phyloP scores from a whole-genome alignment of 2,113 vertebrate species.

The Entosphenus tridentatus region DNA sequence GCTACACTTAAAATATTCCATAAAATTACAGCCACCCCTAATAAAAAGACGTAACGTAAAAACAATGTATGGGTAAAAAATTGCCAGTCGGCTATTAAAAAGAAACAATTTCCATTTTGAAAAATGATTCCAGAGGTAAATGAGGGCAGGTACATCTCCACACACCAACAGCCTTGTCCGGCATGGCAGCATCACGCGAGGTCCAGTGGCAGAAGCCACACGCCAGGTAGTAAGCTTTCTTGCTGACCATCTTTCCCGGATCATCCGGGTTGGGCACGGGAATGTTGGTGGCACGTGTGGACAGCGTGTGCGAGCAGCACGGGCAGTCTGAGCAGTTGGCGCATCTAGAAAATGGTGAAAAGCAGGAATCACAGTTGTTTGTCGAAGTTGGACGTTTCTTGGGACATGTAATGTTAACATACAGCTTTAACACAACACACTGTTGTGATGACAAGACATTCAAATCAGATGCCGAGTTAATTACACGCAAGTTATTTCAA shows the following conservation, averaged over 20 bases:
- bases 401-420: neutral
- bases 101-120: too few relatives aligned
- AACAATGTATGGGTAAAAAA: too few relatives aligned
- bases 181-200: conserved; percentile 89
- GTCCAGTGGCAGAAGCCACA: conserved; percentile 98
- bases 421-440: neutral
- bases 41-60: too few relatives aligned
- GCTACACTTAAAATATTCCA: too few relatives aligned
- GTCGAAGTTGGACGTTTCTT: neutral
- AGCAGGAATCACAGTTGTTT: neutral
- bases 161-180: conserved; percentile 92
- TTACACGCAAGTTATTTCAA: too few relatives aligned
- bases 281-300: conserved; percentile 81
- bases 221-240: conserved; percentile 90
- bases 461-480: too few relatives aligned
- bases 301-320: conserved; percentile 93
- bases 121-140: too few relatives aligned
- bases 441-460: neutral
- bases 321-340: conserved; percentile 97
- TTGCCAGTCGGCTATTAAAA: too few relatives aligned
- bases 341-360: conserved; percentile 29
- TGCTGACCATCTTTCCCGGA: conserved; percentile 81
- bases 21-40: too few relatives aligned
- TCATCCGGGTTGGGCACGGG: conserved; percentile 75
- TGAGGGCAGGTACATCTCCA: conserved; percentile 8